Evolutionary conservation across 2,888 invertebrate genomes (phyloP).

Genomic region (Polymixis lichenea): DNA sequence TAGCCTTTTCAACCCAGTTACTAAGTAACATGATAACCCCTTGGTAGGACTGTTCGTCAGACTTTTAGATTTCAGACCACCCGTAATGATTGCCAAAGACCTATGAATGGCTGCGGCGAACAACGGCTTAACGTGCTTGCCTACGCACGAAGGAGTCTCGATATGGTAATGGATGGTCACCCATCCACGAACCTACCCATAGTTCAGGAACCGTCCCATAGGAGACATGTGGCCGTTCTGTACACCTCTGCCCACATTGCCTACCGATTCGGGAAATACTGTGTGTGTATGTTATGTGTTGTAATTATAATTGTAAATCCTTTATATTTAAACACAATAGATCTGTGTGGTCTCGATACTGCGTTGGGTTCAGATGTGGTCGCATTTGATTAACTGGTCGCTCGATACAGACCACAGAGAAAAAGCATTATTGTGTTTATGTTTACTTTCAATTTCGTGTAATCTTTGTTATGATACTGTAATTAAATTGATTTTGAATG

Average conservation of each 20-base stretch:
- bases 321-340: constrained; percentile 26
- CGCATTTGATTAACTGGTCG: constrained; percentile 40
- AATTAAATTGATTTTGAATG: constrained; percentile 17
- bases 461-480: constrained; percentile 31
- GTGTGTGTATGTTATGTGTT: neutral
- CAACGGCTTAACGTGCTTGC: neutral
- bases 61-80: neutral
- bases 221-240: neutral
- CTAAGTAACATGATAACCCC: no score
- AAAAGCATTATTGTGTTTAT: constrained; percentile 24
- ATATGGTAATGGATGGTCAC: neutral
- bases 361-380: neutral
- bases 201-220: no score
- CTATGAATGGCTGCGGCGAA: neutral
- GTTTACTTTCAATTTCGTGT: constrained; percentile 52
- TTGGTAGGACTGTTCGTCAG: neutral
- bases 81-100: no score
- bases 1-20: no score
- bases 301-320: constrained; percentile 32
- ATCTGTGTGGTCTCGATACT: constrained; percentile 28
- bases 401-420: constrained; percentile 7
- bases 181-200: neutral
- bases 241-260: neutral
- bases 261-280: neutral
- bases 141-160: neutral